Evolutionary conservation across 2,113 vertebrate genomes (phyloP), one percentile per base, ranked within the genome.

Genomic region (Aramus guarauna): DNA sequence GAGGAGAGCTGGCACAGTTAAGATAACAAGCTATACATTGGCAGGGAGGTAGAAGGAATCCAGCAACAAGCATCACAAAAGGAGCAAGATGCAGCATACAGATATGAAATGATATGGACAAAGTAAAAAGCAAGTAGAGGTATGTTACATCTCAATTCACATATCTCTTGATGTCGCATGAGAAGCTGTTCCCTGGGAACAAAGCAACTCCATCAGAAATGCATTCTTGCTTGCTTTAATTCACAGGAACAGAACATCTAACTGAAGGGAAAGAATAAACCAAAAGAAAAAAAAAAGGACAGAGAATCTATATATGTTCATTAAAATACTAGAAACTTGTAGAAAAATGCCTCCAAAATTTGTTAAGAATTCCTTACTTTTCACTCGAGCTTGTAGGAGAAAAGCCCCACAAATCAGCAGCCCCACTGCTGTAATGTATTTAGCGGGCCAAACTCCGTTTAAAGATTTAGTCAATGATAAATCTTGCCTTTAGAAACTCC

Each of bases 401-500:
- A 78, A 92, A 91, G 22, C 17, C 53, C 34, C 47, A 72, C n/a
- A 79, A 59, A 82, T 75, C 73, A 55, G 58, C 48, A 81, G 73
- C 11, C 53, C 30, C 5, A 16, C 52, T 52, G 29, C 56, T 78
- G 8, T 71, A 72, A 81, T 12, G 39, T 34, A 73, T 73, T 85
- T 69, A 85, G 58, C 27, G 45, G 48, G 32, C 41, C 87, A 91
- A 96, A 91, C 15, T 60, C 47, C 43, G 43, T 66, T 91, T 80
- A 88, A 92, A 89, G n/a, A 56, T 79, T 73, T 71, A 86, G 55
- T 78, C 86, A 88, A 94, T 64, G 89, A 96, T 75, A 84, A 94
- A 94, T 86, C 26, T 72, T 82, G 47, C 89, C 53, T 85, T 95
- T 91, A 82, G 78, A 95, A 75, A 91, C 58, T 62, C 71, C 73